A percentile compares a stretch with the other conserved stretches of the same genome.
phyloP scores from a whole-genome alignment of 1,140 invertebrate genomes.

The Tetragonula clypearis region DNA sequence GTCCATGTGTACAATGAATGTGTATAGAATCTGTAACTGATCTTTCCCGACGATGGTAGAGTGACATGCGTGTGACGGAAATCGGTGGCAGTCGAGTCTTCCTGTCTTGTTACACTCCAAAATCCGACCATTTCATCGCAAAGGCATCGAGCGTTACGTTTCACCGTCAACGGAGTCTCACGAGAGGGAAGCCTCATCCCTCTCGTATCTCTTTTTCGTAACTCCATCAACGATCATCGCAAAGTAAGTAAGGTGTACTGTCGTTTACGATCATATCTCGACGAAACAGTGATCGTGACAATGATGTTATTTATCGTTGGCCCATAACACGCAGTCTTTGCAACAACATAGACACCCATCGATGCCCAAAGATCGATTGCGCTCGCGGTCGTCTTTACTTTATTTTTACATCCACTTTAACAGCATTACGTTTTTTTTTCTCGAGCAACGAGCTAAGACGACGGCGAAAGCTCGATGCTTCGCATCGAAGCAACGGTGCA shows the following conservation, averaged over 20 bases:
- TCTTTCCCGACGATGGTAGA: conserved; percentile 16
- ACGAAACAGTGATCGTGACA: not conserved
- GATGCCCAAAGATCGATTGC: not conserved
- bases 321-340: conserved; percentile 50
- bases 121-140: not conserved
- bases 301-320: not conserved
- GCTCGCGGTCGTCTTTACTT: too few species aligned
- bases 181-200: not conserved
- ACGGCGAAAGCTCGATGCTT: not conserved
- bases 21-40: conserved; percentile 28
- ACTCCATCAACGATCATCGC: not conserved
- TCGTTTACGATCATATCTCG: not conserved
- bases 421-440: too few species aligned
- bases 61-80: conserved; percentile 47
- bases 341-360: conserved; percentile 29
- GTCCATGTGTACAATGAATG: conserved; percentile 21
- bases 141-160: not conserved
- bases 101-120: not conserved
- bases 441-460: not conserved
- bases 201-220: not conserved
- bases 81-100: conserved; percentile 1
- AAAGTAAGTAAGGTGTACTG: not conserved
- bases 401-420: too few species aligned
- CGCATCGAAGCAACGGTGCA: not conserved
- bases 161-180: not conserved